Conservation (phyloP, 2,797 vertebrate genomes). For the Anomalospiza imberbis region DNA sequence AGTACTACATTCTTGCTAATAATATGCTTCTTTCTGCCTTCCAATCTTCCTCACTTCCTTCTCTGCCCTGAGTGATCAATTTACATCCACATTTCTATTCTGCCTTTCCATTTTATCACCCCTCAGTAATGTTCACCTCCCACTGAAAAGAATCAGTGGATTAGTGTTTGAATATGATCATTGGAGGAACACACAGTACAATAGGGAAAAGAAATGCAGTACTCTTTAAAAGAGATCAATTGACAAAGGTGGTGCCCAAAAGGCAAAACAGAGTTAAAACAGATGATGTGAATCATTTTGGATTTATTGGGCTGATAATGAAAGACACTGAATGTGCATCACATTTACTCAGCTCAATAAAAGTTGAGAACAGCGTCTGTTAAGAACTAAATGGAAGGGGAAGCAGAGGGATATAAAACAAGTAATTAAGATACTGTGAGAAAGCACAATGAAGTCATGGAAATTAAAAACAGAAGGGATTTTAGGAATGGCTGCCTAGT, state of each 20-base stretch:
- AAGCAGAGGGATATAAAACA: conserved; percentile 3
- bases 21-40: conserved; percentile 22
- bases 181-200: neutral
- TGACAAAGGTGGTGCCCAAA: conserved; percentile 22
- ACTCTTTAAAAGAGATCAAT: neutral
- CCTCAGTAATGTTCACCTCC: neutral
- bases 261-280: conserved; percentile 7
- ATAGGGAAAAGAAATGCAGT: neutral
- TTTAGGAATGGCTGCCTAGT: neutral
- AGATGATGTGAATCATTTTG: conserved; percentile 19
- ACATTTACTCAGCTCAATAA: conserved; percentile 3
- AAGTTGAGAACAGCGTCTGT: neutral
- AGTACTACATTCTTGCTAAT: neutral
- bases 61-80: conserved; percentile 1
- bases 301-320: conserved; percentile 36
- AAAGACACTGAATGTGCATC: neutral
- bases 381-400: neutral
- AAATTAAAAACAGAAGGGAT: neutral
- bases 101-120: neutral
- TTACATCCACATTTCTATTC: neutral
- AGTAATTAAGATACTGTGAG: neutral
- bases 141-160: neutral
- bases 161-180: neutral
- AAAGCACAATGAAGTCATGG: neutral
- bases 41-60: neutral